Evolutionary conservation across 1,140 invertebrate species (phyloP).

Genomic region (Chionoecetes opilio): DNA sequence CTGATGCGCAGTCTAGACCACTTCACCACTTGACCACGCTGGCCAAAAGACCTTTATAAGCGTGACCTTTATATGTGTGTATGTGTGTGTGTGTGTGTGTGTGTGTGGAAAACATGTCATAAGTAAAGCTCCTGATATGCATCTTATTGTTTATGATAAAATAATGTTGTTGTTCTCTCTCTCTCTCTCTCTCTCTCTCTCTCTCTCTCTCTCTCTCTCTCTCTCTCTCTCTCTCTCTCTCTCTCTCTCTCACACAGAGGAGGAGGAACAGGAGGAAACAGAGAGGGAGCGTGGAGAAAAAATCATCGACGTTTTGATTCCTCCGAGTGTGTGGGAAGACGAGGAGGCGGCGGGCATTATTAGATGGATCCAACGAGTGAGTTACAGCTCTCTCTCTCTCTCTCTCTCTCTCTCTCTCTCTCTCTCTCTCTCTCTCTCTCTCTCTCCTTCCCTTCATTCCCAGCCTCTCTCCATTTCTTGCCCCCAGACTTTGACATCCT

Average conservation of each 20-base stretch:
- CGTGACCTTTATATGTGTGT: no score
- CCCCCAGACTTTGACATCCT: background rate
- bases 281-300: constrained; percentile 69
- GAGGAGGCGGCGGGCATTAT: constrained; percentile 31
- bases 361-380: constrained; percentile 71
- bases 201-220: background rate
- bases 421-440: background rate
- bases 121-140: background rate
- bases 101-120: background rate
- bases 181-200: background rate
- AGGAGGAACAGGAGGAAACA: constrained; percentile 53
- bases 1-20: no score
- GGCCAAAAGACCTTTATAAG: no score
- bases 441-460: background rate
- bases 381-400: background rate
- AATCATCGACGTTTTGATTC: constrained; percentile 72
- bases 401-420: background rate
- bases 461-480: background rate
- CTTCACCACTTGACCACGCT: no score
- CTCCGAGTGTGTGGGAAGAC: constrained; percentile 69
- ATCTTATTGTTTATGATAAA: background rate
- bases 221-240: background rate
- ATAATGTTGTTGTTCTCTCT: background rate
- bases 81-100: background rate
- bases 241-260: constrained; percentile 36